Evolutionary conservation across 2,888 invertebrate species (phyloP).

Genomic region (Dynastes hyllus): DNA sequence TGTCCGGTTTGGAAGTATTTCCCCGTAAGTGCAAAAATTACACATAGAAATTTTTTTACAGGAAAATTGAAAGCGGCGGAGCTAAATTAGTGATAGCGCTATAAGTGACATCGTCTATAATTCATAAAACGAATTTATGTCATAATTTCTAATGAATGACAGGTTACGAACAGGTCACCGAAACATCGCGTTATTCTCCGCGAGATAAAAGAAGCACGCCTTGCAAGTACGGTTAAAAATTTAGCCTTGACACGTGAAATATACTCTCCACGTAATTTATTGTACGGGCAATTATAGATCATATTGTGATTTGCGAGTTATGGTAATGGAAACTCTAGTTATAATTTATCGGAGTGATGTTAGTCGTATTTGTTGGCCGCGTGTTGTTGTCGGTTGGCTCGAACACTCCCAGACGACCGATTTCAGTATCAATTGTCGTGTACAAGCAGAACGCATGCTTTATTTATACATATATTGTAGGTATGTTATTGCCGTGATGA

Average conservation of each 20-base stretch:
- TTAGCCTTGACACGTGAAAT: constrained; percentile 53
- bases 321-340: constrained; percentile 54
- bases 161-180: constrained; percentile 26
- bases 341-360: constrained; percentile 56
- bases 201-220: constrained; percentile 36
- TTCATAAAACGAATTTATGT: neutral
- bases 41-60: too few species aligned
- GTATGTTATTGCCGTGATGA: constrained; percentile 30
- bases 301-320: constrained; percentile 61
- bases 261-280: constrained; percentile 63
- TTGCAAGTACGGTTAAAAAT: constrained; percentile 21
- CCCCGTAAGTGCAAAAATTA: too few species aligned
- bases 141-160: constrained; percentile 13
- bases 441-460: constrained; percentile 7
- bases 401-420: constrained; percentile 55
- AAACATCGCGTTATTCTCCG: constrained; percentile 10
- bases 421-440: constrained; percentile 46
- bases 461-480: constrained; percentile 16
- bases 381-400: constrained; percentile 52
- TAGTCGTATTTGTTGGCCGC: constrained; percentile 48
- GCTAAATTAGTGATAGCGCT: too few species aligned
- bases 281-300: constrained; percentile 64
- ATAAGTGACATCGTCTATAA: too few species aligned
- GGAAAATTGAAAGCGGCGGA: too few species aligned
- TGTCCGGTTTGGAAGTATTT: too few species aligned